Percentiles rank a stretch among this genome's conserved stretches.
Conservation (phyloP, 2,113 vertebrate species). For the Chloropsis hardwickii region DNA sequence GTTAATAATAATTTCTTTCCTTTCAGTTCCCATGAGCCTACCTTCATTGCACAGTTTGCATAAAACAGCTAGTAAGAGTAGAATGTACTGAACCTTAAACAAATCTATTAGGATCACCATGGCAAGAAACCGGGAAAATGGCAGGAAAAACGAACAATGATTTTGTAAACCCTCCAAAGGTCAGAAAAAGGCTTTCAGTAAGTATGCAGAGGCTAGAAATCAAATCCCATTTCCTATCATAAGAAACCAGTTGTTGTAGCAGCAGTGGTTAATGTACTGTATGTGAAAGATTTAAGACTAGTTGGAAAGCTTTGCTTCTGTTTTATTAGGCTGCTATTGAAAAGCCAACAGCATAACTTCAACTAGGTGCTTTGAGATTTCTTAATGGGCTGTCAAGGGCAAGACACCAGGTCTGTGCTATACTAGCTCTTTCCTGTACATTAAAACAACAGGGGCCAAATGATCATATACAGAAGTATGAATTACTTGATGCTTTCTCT, state of each 20-base stretch:
- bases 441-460: conserved; percentile 80
- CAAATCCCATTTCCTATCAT: conserved; percentile 82
- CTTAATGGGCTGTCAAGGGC: conserved; percentile 86
- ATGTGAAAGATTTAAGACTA: conserved; percentile 85
- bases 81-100: conserved; percentile 55
- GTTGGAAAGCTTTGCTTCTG: conserved; percentile 82
- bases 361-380: conserved; percentile 81
- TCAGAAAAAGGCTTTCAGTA: conserved; percentile 72
- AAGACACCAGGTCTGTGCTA: conserved; percentile 80
- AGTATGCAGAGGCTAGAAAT: conserved; percentile 77
- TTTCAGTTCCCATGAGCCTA: conserved; percentile 41
- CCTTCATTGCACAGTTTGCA: conserved; percentile 8
- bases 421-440: conserved; percentile 76
- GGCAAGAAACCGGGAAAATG: conserved; percentile 64
- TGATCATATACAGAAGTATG: conserved; percentile 79
- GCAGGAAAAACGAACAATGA: conserved; percentile 62
- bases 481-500: conserved; percentile 84
- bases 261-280: conserved; percentile 78
- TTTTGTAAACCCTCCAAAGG: conserved; percentile 76
- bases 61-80: conserved; percentile 27
- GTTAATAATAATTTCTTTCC: conserved; percentile 59
- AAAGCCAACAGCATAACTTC: conserved; percentile 80
- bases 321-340: conserved; percentile 85
- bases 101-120: conserved; percentile 58
- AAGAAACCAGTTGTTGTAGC: conserved; percentile 82